Base-by-base conservation (phyloP, 2,888 invertebrate genomes). In the Hesperia comma region DNA sequence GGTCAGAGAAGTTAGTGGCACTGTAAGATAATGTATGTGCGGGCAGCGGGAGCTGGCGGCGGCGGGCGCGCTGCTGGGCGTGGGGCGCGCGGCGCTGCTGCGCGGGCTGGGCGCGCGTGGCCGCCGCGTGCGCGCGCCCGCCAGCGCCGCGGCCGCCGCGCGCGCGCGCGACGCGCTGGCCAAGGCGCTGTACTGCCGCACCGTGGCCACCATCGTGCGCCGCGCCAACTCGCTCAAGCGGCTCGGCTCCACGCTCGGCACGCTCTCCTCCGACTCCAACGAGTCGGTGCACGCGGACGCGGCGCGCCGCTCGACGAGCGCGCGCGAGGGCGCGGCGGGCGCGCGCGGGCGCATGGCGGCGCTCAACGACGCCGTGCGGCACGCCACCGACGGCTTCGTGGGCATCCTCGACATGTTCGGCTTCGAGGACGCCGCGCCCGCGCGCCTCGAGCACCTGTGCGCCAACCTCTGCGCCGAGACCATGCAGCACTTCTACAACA, bases 401-500 rank as follows among this genome's bases (percentile, higher is more conserved):
- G 98, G 98, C 53, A 98, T 99, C 79, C 93, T 99, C 66, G 98
- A 99, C 86, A 98, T 99, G 98, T 98, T 98, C 90, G 98, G 98
- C 6, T 98, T 98, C 90, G 98, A 98, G 92, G 97, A 98, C 84
- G 97, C 97, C 37, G 96, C 96, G 87, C 97, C 97, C 1, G 96
- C 97, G 77, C 97, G 97, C 74, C 93, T 99, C 75, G 98, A 99
- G 86, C 98, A 98, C 85, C 93, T 99, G 69, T 98, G 98, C 90
- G 98, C 98, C 78, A 99, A 99, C 91, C 93, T 99, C 70, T 98
- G 98, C 88, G 98, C 98, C 0, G 99, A 99, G 92, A 98, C 98
- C 40, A 98, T 99, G 97, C 98, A 99, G 86, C 98, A 98, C 88
- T 98, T 98, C 88, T 99, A 98, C 93, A 99, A 98, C 88, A 98